phyloP scores from a whole-genome alignment of 2,113 vertebrate genomes.

The Petroica traversi region DNA sequence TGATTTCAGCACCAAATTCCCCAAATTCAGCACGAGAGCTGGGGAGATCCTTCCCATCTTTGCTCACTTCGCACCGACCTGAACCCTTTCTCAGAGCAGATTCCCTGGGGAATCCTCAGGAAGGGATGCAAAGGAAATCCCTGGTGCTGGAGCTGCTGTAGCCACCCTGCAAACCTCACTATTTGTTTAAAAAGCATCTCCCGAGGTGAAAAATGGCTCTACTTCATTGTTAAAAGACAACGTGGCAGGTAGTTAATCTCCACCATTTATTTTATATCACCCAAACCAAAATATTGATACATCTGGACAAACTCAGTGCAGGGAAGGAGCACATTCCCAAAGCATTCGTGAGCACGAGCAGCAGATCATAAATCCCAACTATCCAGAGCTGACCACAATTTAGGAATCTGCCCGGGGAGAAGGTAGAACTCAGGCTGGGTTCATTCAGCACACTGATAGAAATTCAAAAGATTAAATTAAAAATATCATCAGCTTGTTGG shows the following conservation, averaged over 20 bases:
- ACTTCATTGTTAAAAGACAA: constrained; percentile 39
- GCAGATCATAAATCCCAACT: constrained; percentile 49
- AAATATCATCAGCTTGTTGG: constrained; percentile 4
- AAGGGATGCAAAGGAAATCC: not conserved
- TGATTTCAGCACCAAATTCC: not conserved
- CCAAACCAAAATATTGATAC: constrained; percentile 71
- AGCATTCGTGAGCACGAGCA: constrained; percentile 51
- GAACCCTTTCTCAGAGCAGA: not conserved
- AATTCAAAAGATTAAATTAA: not conserved
- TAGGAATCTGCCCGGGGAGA: not conserved
- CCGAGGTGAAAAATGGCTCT: not conserved
- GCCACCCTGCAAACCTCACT: not conserved
- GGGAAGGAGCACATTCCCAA: constrained; percentile 35
- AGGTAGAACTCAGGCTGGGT: not conserved
- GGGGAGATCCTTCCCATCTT: not conserved
- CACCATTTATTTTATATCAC: constrained; percentile 63
- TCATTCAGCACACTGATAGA: not conserved
- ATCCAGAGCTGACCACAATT: constrained; percentile 23
- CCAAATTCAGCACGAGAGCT: not conserved
- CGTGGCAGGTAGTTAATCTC: constrained; percentile 40
- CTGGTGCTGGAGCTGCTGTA: not conserved
- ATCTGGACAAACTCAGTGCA: constrained; percentile 67
- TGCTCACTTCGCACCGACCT: not conserved
- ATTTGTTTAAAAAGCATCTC: not conserved
- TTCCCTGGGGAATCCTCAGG: not conserved